phyloP scores from a whole-genome alignment of 2,888 invertebrate species.

The Argyra leucocephala region DNA sequence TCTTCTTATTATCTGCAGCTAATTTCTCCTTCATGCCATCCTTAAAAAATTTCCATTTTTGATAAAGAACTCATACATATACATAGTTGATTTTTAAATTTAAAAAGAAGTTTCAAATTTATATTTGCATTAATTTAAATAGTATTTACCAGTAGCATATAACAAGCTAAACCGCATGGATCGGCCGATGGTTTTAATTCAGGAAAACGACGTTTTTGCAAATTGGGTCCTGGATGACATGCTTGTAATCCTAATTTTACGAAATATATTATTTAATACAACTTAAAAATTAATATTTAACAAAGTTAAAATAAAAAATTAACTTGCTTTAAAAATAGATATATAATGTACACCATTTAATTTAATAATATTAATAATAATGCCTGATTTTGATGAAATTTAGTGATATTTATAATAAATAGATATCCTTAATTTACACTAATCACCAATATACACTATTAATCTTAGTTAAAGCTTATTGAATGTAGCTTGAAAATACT shows the following conservation, averaged over 20 bases:
- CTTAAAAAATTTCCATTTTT: constrained; percentile 43
- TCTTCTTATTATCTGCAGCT: constrained; percentile 50
- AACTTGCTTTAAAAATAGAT: not conserved
- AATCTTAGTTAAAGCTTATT: too few species aligned
- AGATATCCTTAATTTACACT: too few species aligned
- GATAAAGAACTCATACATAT: too few species aligned
- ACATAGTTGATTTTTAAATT: too few species aligned
- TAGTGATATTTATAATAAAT: too few species aligned
- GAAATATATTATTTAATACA: not conserved
- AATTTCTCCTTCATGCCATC: constrained; percentile 77
- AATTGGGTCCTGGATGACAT: constrained; percentile 83
- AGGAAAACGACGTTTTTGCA: constrained; percentile 77
- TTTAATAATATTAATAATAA: not conserved
- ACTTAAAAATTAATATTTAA: not conserved
- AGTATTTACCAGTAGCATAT: constrained; percentile 64
- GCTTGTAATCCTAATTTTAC: constrained; percentile 63
- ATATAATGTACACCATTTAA: not conserved
- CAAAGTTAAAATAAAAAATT: not conserved
- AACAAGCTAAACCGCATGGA: constrained; percentile 80
- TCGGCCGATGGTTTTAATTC: constrained; percentile 78
- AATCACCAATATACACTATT: too few species aligned
- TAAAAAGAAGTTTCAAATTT: not conserved
- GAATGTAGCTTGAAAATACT: too few species aligned
- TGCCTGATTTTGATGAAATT: not conserved
- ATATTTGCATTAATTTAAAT: not conserved